These are phyloP conservation scores for Picus viridis DNA, from an alignment of 2,797 vertebrate species.

Conservation along the genomic window DNA sequence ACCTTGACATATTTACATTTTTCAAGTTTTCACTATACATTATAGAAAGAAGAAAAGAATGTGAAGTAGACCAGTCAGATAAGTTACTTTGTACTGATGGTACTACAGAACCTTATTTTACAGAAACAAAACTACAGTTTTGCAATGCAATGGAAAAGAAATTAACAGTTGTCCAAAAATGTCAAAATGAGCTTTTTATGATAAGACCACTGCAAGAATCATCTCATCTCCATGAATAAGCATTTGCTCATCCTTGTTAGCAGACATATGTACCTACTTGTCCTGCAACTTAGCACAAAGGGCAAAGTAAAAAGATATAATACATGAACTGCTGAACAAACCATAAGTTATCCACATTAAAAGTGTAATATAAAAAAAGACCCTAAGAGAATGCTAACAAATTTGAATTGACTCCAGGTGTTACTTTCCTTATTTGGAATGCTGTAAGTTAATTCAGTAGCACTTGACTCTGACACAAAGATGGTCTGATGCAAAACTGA, in stretches of 20 bases:
- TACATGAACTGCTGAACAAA: neutral
- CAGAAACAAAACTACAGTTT: neutral
- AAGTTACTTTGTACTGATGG: neutral
- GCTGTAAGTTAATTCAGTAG: neutral
- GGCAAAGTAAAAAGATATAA: neutral
- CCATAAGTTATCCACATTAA: neutral
- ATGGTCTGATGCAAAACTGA: neutral
- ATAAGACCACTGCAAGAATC: neutral
- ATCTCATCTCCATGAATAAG: conserved; percentile 15
- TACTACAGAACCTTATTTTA: neutral
- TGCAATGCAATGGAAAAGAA: neutral
- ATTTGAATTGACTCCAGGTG: neutral
- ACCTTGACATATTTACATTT: neutral
- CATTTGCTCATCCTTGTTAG: conserved; percentile 31
- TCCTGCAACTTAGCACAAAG: neutral
- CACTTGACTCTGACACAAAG: neutral
- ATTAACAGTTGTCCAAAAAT: neutral
- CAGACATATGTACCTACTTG: neutral
- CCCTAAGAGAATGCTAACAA: neutral
- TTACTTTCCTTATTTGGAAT: neutral
- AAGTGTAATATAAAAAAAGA: neutral
- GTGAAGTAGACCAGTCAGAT: neutral
- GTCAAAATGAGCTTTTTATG: neutral
- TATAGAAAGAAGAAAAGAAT: neutral
- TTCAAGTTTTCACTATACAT: neutral